Evolutionary conservation across 2,888 invertebrate genomes (phyloP).

Genomic region (Epicampocera succincta): DNA sequence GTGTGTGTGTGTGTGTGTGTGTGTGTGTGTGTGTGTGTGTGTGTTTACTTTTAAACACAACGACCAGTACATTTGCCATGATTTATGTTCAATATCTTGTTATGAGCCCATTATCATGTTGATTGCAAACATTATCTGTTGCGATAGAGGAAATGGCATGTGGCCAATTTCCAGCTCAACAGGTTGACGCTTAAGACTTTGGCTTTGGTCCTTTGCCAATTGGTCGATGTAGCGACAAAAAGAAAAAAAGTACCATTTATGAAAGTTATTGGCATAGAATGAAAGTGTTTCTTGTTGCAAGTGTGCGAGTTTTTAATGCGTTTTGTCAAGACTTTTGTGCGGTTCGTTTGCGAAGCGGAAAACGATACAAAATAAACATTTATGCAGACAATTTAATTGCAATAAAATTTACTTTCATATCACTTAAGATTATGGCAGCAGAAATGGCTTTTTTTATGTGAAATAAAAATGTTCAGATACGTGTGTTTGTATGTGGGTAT

Average conservation of each 20-base stretch:
- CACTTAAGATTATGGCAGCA: neutral
- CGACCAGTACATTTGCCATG: neutral
- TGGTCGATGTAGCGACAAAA: slow-evolving; percentile 19
- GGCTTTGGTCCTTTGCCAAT: slow-evolving; percentile 48
- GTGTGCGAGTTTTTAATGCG: slow-evolving; percentile 14
- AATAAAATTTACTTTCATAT: neutral
- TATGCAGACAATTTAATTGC: slow-evolving; percentile 10
- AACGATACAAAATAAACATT: slow-evolving; percentile 29
- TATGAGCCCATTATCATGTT: slow-evolving; percentile 8
- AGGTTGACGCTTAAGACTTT: slow-evolving; percentile 31
- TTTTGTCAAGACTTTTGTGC: slow-evolving; percentile 20
- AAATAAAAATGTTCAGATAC: neutral
- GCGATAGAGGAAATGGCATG: slow-evolving; percentile 38
- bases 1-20: no score
- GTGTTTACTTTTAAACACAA: neutral
- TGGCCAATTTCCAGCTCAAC: slow-evolving; percentile 38
- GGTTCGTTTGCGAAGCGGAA: slow-evolving; percentile 16
- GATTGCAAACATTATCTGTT: neutral
- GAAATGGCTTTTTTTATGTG: neutral
- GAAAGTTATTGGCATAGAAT: slow-evolving; percentile 15
- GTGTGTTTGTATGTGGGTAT: no score
- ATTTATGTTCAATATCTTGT: slow-evolving; percentile 21
- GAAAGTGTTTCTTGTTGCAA: neutral
- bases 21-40: no score
- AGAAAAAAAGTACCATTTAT: slow-evolving; percentile 19